phyloP scores from a whole-genome alignment of 37 sponge, comb jelly and placozoan genomes.

The Cladorhizidae sp. region DNA sequence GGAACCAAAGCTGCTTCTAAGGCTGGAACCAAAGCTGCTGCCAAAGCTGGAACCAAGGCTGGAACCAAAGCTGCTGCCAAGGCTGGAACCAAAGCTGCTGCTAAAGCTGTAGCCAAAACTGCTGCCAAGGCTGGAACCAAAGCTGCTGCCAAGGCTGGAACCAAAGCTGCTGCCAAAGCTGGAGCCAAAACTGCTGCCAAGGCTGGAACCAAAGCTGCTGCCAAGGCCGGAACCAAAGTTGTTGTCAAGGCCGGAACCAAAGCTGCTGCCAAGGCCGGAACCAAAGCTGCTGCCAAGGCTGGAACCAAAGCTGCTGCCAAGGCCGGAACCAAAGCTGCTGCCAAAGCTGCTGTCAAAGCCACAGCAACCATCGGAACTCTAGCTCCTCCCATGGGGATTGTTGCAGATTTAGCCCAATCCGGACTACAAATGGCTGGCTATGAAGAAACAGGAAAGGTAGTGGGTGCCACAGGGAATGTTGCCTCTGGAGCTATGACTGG shows the following conservation, averaged over 20 bases:
- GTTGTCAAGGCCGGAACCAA: not conserved
- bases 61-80: not conserved
- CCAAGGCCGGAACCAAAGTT: not conserved
- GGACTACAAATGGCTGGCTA: conserved; percentile 9
- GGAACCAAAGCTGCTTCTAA: not conserved
- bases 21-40: conserved; percentile 1
- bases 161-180: not conserved
- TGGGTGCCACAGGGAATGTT: conserved; percentile 23
- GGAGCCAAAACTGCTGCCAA: conserved; percentile 2
- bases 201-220: not conserved
- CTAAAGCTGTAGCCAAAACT: not conserved
- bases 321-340: not conserved
- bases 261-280: not conserved
- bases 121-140: not conserved
- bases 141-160: not conserved
- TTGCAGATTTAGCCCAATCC: conserved; percentile 16
- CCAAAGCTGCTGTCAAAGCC: not conserved
- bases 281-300: not conserved
- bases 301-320: not conserved
- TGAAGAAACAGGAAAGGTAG: conserved; percentile 16
- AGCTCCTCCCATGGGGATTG: conserved; percentile 3
- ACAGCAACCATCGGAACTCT: not conserved
- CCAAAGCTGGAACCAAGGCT: conserved; percentile 2
- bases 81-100: not conserved
- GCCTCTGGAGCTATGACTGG: conserved; percentile 25